A percentile compares a stretch with the other conserved stretches of the same genome.
Evolutionary conservation across 2,888 invertebrate species (phyloP).

Genomic region (Drosophila subsilvestris): DNA sequence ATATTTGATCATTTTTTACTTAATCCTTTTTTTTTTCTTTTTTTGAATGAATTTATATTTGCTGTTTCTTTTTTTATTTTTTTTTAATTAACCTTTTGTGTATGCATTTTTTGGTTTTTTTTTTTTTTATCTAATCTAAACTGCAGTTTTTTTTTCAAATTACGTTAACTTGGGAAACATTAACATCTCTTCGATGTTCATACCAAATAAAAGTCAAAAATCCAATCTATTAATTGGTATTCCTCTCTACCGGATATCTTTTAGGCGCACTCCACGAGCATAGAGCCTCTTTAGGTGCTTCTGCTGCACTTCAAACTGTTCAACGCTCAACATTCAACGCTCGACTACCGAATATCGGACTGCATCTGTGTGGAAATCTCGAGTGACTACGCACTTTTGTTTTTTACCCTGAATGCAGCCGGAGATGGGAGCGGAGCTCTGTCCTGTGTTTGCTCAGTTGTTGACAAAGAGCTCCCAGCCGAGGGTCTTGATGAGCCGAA

Average conservation of each 20-base stretch:
- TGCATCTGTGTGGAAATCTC: conserved; percentile 39
- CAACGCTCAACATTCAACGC: conserved; percentile 15
- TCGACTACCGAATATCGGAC: conserved; percentile 37
- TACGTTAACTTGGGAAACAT: too few relatives aligned
- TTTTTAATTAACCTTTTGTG: too few relatives aligned
- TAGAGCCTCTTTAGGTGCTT: neutral
- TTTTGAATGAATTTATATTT: too few relatives aligned
- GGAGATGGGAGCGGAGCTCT: neutral
- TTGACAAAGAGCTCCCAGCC: conserved; percentile 84
- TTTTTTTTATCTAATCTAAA: too few relatives aligned
- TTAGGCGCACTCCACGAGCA: too few relatives aligned
- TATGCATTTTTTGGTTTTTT: too few relatives aligned
- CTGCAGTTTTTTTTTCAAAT: too few relatives aligned
- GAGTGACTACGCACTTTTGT: conserved; percentile 70
- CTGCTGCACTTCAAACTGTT: conserved; percentile 5
- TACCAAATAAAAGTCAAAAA: too few relatives aligned
- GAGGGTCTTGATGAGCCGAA: conserved; percentile 84
- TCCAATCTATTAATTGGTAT: neutral
- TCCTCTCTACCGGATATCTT: neutral
- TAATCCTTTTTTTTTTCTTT: too few relatives aligned
- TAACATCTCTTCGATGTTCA: too few relatives aligned
- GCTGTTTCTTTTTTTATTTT: too few relatives aligned
- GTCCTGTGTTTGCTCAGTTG: conserved; percentile 80
- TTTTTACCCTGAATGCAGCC: neutral
- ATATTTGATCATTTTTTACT: too few relatives aligned